Percentiles rank a stretch among this genome's conserved stretches.
Evolutionary conservation across 2,113 vertebrate species (phyloP).

Genomic region (Carollia perspicillata): DNA sequence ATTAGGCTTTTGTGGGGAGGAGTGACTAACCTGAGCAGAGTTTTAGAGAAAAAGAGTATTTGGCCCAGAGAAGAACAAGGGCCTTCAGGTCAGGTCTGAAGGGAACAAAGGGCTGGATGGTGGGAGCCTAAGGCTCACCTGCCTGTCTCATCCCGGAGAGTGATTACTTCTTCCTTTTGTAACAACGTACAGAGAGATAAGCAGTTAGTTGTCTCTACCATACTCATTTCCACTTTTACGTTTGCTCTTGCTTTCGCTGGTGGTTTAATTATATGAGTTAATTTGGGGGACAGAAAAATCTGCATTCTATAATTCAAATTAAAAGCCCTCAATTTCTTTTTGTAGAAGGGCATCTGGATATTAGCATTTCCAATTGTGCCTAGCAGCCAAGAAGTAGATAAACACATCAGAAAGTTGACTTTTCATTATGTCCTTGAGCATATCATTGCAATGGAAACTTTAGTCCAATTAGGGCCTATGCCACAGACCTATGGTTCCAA

Average conservation of each 20-base stretch:
- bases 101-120: neutral
- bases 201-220: neutral
- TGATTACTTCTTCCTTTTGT: neutral
- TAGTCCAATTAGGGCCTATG: constrained; percentile 62
- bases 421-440: constrained; percentile 69
- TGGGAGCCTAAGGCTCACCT: neutral
- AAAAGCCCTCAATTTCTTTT: constrained; percentile 8
- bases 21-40: neutral
- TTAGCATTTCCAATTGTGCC: constrained; percentile 52
- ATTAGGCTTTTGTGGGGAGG: neutral
- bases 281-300: neutral
- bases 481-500: constrained; percentile 57
- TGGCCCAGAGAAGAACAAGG: neutral
- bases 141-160: neutral
- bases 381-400: constrained; percentile 47
- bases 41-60: neutral
- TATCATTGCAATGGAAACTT: constrained; percentile 53
- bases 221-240: neutral
- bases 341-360: constrained; percentile 50
- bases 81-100: neutral
- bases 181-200: neutral
- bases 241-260: neutral
- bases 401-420: constrained; percentile 49
- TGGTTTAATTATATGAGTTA: neutral
- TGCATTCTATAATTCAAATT: constrained; percentile 23